phyloP scores from a whole-genome alignment of 2,888 invertebrate genomes.

The Halictus ligatus region DNA sequence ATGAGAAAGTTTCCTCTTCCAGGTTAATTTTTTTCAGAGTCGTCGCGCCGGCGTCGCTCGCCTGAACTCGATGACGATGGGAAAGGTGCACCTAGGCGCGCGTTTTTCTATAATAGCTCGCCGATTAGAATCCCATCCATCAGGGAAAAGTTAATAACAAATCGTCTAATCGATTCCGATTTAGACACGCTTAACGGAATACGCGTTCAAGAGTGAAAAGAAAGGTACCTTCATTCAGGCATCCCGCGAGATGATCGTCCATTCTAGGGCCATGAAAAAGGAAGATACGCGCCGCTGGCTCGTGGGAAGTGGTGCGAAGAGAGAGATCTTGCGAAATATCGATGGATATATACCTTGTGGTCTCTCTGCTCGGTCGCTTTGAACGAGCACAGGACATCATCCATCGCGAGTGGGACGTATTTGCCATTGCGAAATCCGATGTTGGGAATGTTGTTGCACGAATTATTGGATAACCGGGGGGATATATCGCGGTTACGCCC shows the following conservation, averaged over 20 bases:
- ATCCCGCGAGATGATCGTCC: background rate
- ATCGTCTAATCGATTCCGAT: no score
- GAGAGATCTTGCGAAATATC: slow-evolving; percentile 31
- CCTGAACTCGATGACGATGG: slow-evolving; percentile 13
- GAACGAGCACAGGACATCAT: slow-evolving; percentile 20
- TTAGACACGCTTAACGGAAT: no score
- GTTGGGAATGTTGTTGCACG: slow-evolving; percentile 60
- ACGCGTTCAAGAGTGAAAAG: no score
- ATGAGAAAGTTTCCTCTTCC: slow-evolving; percentile 56
- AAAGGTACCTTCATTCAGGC: no score
- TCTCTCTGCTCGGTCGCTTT: background rate
- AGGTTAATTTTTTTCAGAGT: slow-evolving; percentile 46
- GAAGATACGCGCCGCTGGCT: slow-evolving; percentile 35
- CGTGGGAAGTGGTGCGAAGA: slow-evolving; percentile 53
- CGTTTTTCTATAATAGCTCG: slow-evolving; percentile 9
- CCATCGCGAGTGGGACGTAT: slow-evolving; percentile 44
- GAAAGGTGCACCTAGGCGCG: slow-evolving; percentile 14
- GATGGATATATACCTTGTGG: background rate
- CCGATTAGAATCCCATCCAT: no score
- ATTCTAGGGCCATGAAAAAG: background rate
- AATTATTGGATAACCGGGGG: slow-evolving; percentile 65
- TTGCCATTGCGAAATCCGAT: slow-evolving; percentile 54
- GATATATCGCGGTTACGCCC: slow-evolving; percentile 52
- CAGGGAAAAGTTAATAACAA: no score
- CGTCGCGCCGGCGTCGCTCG: slow-evolving; percentile 17